Conservation (phyloP, 2,797 vertebrate species). For the Micromesistius poutassou region DNA sequence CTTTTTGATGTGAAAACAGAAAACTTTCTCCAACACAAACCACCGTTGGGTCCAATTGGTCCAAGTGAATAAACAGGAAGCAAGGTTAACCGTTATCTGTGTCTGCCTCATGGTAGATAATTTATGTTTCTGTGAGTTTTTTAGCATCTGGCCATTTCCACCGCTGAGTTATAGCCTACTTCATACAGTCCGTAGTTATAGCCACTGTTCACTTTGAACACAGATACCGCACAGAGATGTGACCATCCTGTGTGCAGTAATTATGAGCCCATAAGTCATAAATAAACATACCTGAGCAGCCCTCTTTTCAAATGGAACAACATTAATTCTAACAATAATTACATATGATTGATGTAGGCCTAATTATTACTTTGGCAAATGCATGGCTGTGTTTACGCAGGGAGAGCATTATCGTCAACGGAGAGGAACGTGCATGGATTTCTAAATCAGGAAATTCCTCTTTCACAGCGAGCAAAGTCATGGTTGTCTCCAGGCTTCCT, state of each 20-base stretch:
- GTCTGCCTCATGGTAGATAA: neutral
- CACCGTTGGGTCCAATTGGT: neutral
- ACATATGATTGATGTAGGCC: neutral
- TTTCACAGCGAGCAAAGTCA: neutral
- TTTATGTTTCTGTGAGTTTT: neutral
- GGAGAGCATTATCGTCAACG: neutral
- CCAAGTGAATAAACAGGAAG: neutral
- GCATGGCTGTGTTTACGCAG: neutral
- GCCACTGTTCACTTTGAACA: no score
- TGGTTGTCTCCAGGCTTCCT: neutral
- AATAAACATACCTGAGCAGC: neutral
- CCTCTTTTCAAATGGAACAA: neutral
- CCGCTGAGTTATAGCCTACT: neutral
- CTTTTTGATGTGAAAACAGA: neutral
- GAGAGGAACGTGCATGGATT: neutral
- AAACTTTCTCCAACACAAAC: neutral
- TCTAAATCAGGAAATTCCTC: no score
- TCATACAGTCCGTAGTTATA: no score
- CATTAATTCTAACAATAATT: neutral
- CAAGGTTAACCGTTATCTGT: neutral
- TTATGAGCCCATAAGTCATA: no score
- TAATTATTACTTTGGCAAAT: neutral
- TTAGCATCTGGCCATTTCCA: neutral
- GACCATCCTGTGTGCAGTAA: no score
- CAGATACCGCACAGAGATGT: no score